Conservation (phyloP, 2,113 vertebrate species). For the Onychorhynchus coronatus region DNA sequence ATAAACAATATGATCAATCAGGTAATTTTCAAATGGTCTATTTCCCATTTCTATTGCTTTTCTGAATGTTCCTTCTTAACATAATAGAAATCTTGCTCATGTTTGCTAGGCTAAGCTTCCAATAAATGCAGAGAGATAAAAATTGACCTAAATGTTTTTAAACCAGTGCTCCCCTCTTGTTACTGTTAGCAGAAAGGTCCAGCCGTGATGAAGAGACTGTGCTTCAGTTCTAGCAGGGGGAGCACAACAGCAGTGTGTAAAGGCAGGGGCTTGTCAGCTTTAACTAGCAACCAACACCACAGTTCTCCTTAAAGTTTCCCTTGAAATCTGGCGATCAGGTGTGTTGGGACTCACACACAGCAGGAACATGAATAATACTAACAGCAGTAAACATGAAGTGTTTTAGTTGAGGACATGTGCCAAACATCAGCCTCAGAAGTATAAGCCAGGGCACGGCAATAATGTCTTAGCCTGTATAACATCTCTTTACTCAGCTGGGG, state of each 20-base stretch:
- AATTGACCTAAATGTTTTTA: not conserved
- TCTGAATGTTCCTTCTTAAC: not conserved
- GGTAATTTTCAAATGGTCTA: not conserved
- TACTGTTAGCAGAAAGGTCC: not conserved
- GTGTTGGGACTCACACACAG: not conserved
- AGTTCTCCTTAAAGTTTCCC: not conserved
- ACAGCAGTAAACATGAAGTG: not conserved
- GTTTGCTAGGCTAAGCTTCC: not conserved
- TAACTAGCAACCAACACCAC: not conserved
- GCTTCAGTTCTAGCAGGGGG: not conserved
- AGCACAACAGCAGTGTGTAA: not conserved
- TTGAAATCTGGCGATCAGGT: not conserved
- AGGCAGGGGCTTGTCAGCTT: not conserved
- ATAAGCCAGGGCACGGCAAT: not conserved
- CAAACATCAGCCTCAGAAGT: not conserved
- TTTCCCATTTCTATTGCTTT: not conserved
- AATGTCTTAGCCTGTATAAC: not conserved
- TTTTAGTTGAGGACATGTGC: accelerated
- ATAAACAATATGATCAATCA: not conserved
- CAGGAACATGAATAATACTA: not conserved
- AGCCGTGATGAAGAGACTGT: not conserved
- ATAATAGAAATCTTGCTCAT: not conserved
- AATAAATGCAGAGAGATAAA: not conserved
- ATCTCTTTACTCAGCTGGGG: not conserved
- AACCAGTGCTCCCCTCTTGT: not conserved